Evolutionary conservation across 2,113 vertebrate species (phyloP), one percentile per base, ranked within the genome.

Genomic region (Nanger granti): DNA sequence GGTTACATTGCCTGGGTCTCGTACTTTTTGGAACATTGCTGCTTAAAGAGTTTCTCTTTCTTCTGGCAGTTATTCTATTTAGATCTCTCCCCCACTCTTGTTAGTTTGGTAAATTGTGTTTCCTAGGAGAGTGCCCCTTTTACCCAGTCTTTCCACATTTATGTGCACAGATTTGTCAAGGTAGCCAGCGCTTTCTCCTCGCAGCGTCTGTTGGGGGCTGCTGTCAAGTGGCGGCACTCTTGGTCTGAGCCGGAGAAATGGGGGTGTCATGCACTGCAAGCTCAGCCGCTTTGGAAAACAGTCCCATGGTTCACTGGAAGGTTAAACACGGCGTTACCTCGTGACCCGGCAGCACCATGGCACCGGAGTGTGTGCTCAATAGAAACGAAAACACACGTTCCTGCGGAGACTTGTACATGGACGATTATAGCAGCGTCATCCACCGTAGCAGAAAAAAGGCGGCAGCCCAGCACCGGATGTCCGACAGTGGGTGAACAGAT

Each of bases 401-500:
- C 80, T n/a, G 6, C 0, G 2, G 49, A 24, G 52, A n/a, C 82
- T 14, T 8, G 34, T 24, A 8, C 34, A 1, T 0, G 34, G 52
- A 4, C 3, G 29, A 34, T 12, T 7, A 34, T 29, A 83, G 47
- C 29, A 34, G 82, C 31, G 2, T 1, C 7, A 0, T 12, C 52
- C 49, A 1, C 82, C 0, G 82, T 4, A 8, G 82, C 49, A 0
- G 3, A 11, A 7, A 34, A 52, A 20, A 13, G 82, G 11, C 24
- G 4, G 5, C 52, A 4, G 12, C 17, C 29, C 52, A 7, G 11
- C 2, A 8, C 24, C 3, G 1, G 73, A 14, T 13, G 52, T 1
- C 82, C 2, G 0, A 2, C 0, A 12, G 34, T 2, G 3, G 82
- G 4, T 14, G 82, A 24, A 8, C 0, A 3, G 20, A 5, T 1